Evolutionary conservation across 2,888 invertebrate species (phyloP).

Genomic region (Sesia apiformis): DNA sequence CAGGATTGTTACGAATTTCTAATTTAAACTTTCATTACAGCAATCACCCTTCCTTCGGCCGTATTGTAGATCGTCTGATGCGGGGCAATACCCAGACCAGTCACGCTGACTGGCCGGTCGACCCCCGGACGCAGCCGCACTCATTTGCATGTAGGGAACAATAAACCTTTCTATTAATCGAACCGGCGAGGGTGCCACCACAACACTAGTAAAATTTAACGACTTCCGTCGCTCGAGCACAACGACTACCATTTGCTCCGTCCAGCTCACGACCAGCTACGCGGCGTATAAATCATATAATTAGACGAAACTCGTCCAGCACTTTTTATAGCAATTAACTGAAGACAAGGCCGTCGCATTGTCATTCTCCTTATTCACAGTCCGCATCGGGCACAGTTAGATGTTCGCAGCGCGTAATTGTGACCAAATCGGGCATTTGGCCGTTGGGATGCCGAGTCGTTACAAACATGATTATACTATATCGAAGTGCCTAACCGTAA

Average conservation of each 20-base stretch:
- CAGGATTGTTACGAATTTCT: conserved; percentile 27
- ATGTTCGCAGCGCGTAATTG: conserved; percentile 21
- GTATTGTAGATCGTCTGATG: neutral
- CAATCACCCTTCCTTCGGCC: conserved; percentile 6
- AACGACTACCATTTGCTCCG: conserved; percentile 1
- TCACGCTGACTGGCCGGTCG: neutral
- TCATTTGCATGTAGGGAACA: conserved; percentile 29
- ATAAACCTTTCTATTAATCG: conserved; percentile 46
- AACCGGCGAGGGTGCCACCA: conserved; percentile 24
- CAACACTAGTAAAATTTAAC: conserved; percentile 38
- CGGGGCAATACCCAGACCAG: too few species aligned
- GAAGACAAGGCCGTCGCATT: conserved; percentile 33
- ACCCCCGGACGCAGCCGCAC: conserved; percentile 11
- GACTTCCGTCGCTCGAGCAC: conserved; percentile 31
- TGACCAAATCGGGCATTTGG: conserved; percentile 30
- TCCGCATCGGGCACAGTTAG: conserved; percentile 15
- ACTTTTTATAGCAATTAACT: conserved; percentile 39
- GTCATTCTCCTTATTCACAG: conserved; percentile 17
- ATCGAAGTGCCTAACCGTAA: conserved; percentile 19
- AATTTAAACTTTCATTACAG: conserved; percentile 44
- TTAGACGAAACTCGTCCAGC: conserved; percentile 14
- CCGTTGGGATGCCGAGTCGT: conserved; percentile 7
- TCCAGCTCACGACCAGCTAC: conserved; percentile 1
- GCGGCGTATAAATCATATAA: conserved; percentile 6
- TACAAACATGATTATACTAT: conserved; percentile 24